Percentiles rank a stretch among this genome's conserved stretches.
These are phyloP conservation scores for Ceratosolen fusciceps DNA, from an alignment of 1,140 invertebrate species.

Conservation along the genomic window DNA sequence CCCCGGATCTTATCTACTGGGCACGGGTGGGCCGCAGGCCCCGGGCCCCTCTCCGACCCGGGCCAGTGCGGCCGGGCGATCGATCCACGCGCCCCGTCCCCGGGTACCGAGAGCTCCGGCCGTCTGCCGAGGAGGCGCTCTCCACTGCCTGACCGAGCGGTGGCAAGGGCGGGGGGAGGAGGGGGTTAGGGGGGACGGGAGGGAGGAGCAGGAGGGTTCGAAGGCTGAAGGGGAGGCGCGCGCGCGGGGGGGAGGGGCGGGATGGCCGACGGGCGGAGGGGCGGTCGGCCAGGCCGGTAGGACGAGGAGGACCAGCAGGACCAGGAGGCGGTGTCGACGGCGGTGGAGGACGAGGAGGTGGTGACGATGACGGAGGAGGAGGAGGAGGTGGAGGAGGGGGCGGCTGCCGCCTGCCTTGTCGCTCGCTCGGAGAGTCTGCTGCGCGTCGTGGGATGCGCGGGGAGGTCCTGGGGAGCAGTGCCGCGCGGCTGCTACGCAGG, in stretches of 20 bases:
- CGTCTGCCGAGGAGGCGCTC: neutral
- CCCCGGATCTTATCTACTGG: constrained; percentile 3
- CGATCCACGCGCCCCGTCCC: neutral
- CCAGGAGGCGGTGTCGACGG: neutral
- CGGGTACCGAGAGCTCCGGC: neutral
- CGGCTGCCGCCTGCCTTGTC: neutral
- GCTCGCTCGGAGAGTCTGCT: neutral
- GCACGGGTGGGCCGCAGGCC: neutral
- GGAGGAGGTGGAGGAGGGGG: neutral
- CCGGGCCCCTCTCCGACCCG: neutral
- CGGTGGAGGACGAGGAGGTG: neutral
- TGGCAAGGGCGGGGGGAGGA: neutral
- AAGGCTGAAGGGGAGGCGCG: neutral
- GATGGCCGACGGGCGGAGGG: neutral
- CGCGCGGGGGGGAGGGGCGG: neutral
- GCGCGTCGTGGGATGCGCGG: constrained; percentile 9
- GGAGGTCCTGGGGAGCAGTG: constrained; percentile 60
- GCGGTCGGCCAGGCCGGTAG: neutral
- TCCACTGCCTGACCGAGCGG: too few relatives aligned
- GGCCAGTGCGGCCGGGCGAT: neutral
- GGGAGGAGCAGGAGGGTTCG: neutral
- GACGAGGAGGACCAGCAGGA: neutral
- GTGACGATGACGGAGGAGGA: neutral
- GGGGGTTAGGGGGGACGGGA: neutral
- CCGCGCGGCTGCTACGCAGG: constrained; percentile 70